Conservation (phyloP, 1,140 invertebrate species). For the Drosophila azteca region DNA sequence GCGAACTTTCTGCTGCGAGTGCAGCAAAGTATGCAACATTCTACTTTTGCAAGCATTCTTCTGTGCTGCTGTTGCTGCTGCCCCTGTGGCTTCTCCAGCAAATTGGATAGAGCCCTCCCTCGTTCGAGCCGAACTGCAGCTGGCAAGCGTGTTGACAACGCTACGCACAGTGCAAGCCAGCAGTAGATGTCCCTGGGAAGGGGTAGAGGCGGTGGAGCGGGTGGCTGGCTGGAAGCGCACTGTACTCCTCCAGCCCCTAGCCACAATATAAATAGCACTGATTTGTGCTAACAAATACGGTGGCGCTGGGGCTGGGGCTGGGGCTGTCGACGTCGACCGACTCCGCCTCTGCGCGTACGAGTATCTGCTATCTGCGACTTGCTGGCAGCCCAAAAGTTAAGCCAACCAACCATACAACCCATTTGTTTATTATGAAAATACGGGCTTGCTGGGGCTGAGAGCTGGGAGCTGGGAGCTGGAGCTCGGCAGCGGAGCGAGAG, state of each 20-base stretch:
- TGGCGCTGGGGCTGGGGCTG: conserved; percentile 34
- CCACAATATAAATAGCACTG: conserved; percentile 81
- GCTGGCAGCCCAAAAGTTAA: conserved; percentile 77
- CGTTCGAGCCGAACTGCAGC: conserved; percentile 33
- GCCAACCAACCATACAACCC: conserved; percentile 76
- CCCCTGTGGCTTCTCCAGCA: conserved; percentile 29
- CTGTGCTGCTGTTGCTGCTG: background rate
- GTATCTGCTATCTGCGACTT: conserved; percentile 56
- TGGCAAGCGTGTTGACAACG: conserved; percentile 63
- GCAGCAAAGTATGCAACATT: background rate
- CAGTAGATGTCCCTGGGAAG: conserved; percentile 3
- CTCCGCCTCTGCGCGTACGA: no score
- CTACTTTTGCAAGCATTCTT: no score
- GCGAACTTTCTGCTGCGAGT: conserved; percentile 33
- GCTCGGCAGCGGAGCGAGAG: conserved; percentile 4
- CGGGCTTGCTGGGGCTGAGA: conserved; percentile 15
- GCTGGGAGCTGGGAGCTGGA: conserved; percentile 6
- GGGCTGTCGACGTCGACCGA: conserved; percentile 22
- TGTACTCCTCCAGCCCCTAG: conserved; percentile 28
- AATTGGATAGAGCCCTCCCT: conserved; percentile 59
- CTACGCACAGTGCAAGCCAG: conserved; percentile 20
- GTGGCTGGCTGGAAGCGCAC: background rate
- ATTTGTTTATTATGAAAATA: conserved; percentile 82
- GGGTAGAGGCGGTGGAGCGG: background rate
- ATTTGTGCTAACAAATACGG: conserved; percentile 76